Base-by-base conservation (phyloP, 2,797 vertebrate genomes). In the Fistularia commersonii region DNA sequence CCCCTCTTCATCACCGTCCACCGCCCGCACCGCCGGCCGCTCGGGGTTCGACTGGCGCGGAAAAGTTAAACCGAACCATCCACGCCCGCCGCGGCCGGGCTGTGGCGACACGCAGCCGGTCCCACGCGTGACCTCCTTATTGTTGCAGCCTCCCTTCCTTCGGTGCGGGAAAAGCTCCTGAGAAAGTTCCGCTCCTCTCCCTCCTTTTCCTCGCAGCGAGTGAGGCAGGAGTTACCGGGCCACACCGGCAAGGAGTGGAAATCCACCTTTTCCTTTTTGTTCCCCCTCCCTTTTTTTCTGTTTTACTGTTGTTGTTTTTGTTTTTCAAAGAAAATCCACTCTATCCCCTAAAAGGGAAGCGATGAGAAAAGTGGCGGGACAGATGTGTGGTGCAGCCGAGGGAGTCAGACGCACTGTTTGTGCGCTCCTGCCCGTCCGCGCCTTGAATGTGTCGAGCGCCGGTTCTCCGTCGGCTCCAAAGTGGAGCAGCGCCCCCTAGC, bases 41-140 rank as follows among this genome's bases (percentile, higher is more conserved):
- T 65, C n/a, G 62, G 12, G 72, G 55, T 64, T 76, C 57, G 57
- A 63, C 62, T 65, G 52, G 42, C 54, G 66, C 35, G 57, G 49
- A 53, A 77, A 85, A 86, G 83, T 87, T 84, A 65, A 14, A 81
- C 65, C 80, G 66, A 77, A 71, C 37, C 63, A 78, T 82, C 79
- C 79, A 69, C 76, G n/a, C n/a, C n/a, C 58, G 37, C 57, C 56
- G 36, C 46, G 37, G 47, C 47, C 42, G 48, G 38, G 14, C 33
- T 41, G 10, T 13, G 55, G 39, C 51, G 49, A 36, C 41, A 44
- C 15, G 53, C 34, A 53, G 42, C 42, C 13, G 46, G 42, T 12
- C 46, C 52, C 8, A 60, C 69, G 44, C 45, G 48, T 57, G 58
- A 61, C 54, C 71, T 69, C 71, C 64, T 32, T 34, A 34, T 13